A percentile compares a stretch with the other conserved stretches of the same genome.
Conservation (phyloP, 2,888 invertebrate genomes). For the Nephrotoma flavescens region DNA sequence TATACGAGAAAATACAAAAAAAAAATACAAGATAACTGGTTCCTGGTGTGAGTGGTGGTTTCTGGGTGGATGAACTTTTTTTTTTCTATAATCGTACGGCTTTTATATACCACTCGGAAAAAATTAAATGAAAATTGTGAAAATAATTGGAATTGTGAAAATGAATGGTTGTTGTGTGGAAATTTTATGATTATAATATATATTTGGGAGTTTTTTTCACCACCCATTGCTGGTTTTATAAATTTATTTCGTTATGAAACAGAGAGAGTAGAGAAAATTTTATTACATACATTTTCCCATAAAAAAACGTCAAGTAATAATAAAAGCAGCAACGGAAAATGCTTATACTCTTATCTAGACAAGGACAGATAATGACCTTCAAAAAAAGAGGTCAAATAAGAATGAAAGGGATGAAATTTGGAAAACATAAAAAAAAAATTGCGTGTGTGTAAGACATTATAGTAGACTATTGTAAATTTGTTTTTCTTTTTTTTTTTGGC, state of each 20-base stretch:
- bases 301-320: neutral
- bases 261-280: neutral
- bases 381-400: conserved; percentile 17
- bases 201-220: neutral
- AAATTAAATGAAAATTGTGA: neutral
- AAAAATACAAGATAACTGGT: neutral
- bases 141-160: neutral
- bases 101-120: neutral
- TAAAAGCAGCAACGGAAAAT: neutral
- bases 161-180: neutral
- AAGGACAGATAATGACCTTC: conserved; percentile 14
- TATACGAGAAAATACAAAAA: neutral
- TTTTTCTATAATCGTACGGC: neutral
- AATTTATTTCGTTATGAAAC: neutral
- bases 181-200: neutral
- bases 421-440: neutral
- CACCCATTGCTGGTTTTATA: neutral
- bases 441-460: neutral
- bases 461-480: neutral
- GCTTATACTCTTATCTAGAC: conserved; percentile 1
- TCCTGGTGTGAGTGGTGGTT: neutral
- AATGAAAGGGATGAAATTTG: conserved; percentile 10
- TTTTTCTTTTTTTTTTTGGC: neutral
- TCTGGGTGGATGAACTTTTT: neutral
- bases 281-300: neutral